Conservation (phyloP, 2,888 invertebrate species). For the Tuta absoluta region DNA sequence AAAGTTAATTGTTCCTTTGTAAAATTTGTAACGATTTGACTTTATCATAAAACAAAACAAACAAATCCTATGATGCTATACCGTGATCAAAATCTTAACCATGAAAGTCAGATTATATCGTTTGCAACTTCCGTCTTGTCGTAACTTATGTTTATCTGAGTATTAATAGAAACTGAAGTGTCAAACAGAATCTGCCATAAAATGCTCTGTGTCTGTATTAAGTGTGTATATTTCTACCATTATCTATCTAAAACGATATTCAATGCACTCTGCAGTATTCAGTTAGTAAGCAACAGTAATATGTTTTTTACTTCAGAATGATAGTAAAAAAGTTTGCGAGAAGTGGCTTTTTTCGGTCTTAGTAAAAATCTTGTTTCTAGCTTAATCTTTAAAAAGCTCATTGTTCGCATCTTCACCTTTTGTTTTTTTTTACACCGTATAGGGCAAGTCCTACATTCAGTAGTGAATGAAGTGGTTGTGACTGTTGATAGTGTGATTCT, state of each 20-base stretch:
- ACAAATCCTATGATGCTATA: not conserved
- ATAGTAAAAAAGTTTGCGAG: too few relatives aligned
- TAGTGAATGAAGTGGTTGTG: too few relatives aligned
- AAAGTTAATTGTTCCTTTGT: not conserved
- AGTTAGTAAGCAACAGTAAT: too few relatives aligned
- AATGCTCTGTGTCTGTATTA: not conserved
- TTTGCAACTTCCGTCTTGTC: not conserved
- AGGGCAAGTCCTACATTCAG: too few relatives aligned
- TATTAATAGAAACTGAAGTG: not conserved
- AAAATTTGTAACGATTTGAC: not conserved
- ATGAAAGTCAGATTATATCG: not conserved
- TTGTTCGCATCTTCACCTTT: too few relatives aligned
- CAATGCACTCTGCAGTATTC: too few relatives aligned
- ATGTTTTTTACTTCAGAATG: not conserved
- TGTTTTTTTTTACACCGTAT: too few relatives aligned
- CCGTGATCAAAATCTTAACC: not conserved
- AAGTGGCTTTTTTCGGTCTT: too few relatives aligned
- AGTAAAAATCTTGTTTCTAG: too few relatives aligned
- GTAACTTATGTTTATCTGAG: not conserved
- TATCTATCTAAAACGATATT: not conserved
- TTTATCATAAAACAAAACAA: not conserved
- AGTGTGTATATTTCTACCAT: not conserved
- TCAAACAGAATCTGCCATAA: conserved; percentile 1
- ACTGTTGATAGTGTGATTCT: too few relatives aligned
- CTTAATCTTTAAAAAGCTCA: too few relatives aligned